Percentiles rank a stretch among this genome's conserved stretches.
phyloP scores from a whole-genome alignment of 2,113 vertebrate species.

The Todiramphus chloris region DNA sequence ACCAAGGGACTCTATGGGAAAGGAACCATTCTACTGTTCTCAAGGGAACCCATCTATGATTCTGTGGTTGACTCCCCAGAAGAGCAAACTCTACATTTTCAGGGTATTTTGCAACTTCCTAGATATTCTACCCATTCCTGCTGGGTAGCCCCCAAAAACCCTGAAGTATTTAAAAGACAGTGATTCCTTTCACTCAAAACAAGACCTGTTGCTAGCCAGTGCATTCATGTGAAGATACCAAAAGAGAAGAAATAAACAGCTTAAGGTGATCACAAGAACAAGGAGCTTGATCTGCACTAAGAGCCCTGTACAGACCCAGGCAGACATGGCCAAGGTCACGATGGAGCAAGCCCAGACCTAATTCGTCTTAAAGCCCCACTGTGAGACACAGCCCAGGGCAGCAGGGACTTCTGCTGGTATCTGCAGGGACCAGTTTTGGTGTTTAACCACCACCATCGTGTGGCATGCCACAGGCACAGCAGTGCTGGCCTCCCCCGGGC shows the following conservation, averaged over 20 bases:
- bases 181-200: not conserved
- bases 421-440: not conserved
- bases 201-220: not conserved
- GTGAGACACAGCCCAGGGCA: not conserved
- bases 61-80: not conserved
- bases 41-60: not conserved
- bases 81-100: not conserved
- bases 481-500: fast-evolving
- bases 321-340: fast-evolving
- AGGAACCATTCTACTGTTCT: not conserved
- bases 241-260: not conserved
- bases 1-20: not conserved
- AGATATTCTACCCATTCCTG: not conserved
- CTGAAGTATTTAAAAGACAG: not conserved
- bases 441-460: not conserved
- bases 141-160: not conserved
- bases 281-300: not conserved
- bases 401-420: not conserved
- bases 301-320: not conserved
- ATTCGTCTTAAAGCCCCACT: not conserved
- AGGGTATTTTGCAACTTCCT: not conserved
- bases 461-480: not conserved
- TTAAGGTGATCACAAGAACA: not conserved
- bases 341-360: not conserved
- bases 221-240: not conserved